These are phyloP conservation scores for Eulemur coronatus DNA, from an alignment of 2,797 vertebrate species.

Conservation along the genomic window DNA sequence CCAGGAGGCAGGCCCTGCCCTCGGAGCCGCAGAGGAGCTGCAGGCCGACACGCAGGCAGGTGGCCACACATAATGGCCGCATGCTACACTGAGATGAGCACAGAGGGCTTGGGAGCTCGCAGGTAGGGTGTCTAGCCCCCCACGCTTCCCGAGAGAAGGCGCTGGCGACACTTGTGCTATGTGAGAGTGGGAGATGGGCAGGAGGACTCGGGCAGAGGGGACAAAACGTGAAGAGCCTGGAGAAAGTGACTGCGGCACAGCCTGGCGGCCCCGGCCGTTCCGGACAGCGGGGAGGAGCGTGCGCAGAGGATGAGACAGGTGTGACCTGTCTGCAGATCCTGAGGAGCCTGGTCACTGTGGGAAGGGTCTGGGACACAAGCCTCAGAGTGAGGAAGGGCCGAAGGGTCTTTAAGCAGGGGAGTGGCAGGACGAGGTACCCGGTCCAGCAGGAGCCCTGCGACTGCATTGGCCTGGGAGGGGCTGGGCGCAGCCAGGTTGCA, in stretches of 20 bases:
- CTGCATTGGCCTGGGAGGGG: fast-evolving
- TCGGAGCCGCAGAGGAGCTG: neutral
- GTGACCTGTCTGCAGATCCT: too few species aligned
- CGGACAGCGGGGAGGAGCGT: neutral
- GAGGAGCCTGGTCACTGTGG: neutral
- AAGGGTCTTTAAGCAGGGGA: too few species aligned
- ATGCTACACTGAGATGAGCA: neutral
- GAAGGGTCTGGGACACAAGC: neutral
- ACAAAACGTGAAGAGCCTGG: neutral
- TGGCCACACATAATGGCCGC: fast-evolving
- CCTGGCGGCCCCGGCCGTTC: neutral
- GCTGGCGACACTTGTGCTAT: neutral
- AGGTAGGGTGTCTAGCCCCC: neutral
- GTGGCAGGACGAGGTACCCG: fast-evolving
- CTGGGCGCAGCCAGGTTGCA: neutral
- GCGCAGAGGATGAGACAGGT: neutral
- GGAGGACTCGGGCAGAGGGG: neutral
- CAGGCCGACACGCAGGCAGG: fast-evolving
- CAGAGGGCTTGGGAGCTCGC: neutral
- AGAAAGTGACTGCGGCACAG: neutral
- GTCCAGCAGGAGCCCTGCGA: neutral
- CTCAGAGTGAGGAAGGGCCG: neutral
- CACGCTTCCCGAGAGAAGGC: neutral
- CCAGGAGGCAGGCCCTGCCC: neutral
- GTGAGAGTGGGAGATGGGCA: neutral